Base-by-base conservation (phyloP, 1,140 invertebrate genomes). In the Aradophagus sp. region DNA sequence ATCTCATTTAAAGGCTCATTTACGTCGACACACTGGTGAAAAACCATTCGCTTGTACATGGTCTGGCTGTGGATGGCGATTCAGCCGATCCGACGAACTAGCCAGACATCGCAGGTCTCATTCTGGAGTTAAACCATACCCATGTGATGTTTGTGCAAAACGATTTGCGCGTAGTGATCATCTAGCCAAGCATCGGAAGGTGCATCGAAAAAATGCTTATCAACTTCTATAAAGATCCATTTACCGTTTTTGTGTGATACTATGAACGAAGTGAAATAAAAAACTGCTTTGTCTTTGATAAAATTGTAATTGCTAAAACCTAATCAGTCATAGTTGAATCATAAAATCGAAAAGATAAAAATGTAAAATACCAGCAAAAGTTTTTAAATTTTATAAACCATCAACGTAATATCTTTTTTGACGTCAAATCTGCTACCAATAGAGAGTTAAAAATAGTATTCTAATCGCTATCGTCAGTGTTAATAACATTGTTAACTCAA, bases 31-130 rank as follows among this genome's bases (percentile, higher is more conserved):
- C 83, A 95, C 96, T 1, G 97, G 96, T 0, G 96, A 98, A 83
- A 98, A 98, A 78, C 97, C 97, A 0, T 99, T 98, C 77, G 87
- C 87, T 2, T 94, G 93, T 80, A 93, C 91, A 35, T 98, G 96
- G 96, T 87, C 91, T 1, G 93, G 92, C n/a, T 99, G 97, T 82
- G 90, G 89, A 5, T 98, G 97, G 96, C 89, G 92, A 55, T 98
- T 99, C 86, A 97, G 95, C 1, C 87, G 96, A 27, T 97, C 96
- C 0, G 97, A 98, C 77, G 96, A 98, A 81, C 84, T 98, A 20
- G 93, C 95, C 0, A 86, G 95, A 29, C 93, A 95, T 74, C 89
- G 91, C 36, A 86, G 93, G 47, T 94, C 93, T 27, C 93, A 95
- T 80, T 93, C 92, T 0, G 93, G 93, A 0, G 85, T 94, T 1